phyloP scores from a whole-genome alignment of 2,797 vertebrate genomes.

The Orestias chungarensis region DNA sequence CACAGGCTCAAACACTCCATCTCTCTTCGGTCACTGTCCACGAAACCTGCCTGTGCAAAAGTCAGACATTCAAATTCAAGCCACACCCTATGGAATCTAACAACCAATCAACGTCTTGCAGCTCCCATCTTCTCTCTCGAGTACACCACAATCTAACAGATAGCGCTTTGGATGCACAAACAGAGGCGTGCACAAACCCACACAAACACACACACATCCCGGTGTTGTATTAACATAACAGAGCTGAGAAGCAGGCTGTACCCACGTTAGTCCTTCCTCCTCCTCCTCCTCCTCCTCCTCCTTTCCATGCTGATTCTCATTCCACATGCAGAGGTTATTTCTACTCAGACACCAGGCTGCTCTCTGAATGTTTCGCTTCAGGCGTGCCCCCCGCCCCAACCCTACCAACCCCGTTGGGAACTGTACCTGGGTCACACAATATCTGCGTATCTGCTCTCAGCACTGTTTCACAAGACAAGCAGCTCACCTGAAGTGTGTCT shows the following conservation, averaged over 20 bases:
- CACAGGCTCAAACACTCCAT: constrained; percentile 62
- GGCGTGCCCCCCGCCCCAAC: constrained; percentile 28
- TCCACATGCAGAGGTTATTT: constrained; percentile 66
- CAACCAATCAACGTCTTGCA: constrained; percentile 66
- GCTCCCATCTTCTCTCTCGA: constrained; percentile 57
- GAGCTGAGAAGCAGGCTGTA: constrained; percentile 42
- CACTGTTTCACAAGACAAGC: constrained; percentile 33
- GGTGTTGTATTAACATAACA: constrained; percentile 53
- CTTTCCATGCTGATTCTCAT: constrained; percentile 57
- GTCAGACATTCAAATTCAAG: constrained; percentile 70
- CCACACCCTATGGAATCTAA: constrained; percentile 65
- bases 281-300: constrained; percentile 39
- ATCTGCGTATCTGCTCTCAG: constrained; percentile 15
- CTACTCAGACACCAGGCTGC: constrained; percentile 38
- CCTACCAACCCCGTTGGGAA: constrained; percentile 32
- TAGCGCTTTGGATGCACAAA: constrained; percentile 21
- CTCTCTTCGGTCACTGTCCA: constrained; percentile 66
- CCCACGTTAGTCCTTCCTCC: constrained; percentile 41
- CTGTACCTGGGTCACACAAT: constrained; percentile 38
- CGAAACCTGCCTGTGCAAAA: constrained; percentile 63
- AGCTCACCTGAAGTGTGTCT: constrained; percentile 33
- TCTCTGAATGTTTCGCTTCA: constrained; percentile 50
- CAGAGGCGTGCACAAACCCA: neutral
- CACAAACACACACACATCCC: constrained; percentile 31
- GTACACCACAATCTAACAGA: constrained; percentile 41